A percentile compares a stretch with the other conserved stretches of the same genome.
phyloP scores from a whole-genome alignment of 2,113 vertebrate species.

The Dermatemys mawii region DNA sequence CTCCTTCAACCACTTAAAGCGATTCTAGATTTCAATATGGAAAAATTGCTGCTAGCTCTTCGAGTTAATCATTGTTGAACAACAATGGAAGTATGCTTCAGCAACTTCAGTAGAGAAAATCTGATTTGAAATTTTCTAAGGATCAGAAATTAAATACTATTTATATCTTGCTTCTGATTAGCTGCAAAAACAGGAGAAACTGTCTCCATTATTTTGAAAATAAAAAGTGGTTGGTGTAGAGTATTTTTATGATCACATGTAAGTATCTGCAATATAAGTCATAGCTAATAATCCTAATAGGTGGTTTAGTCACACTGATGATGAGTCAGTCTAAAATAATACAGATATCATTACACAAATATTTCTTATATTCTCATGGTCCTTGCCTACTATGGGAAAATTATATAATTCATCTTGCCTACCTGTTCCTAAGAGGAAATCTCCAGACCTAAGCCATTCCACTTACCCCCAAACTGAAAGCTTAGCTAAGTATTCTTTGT shows the following conservation, averaged over 20 bases:
- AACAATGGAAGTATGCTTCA: background rate
- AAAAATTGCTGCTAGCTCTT: constrained; percentile 10
- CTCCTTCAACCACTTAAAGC: constrained; percentile 2
- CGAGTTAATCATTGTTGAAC: background rate
- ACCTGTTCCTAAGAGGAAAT: background rate
- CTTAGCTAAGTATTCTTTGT: background rate
- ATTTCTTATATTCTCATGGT: background rate
- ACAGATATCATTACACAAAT: background rate
- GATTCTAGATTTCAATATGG: background rate
- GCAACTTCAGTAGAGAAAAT: background rate
- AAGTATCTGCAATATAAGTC: background rate
- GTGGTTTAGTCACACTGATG: background rate
- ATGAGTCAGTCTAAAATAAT: background rate
- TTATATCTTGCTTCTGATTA: background rate
- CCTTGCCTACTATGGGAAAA: background rate
- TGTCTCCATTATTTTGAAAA: background rate
- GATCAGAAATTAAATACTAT: background rate
- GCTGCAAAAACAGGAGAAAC: background rate
- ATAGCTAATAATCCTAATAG: background rate
- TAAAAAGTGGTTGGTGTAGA: fast-evolving
- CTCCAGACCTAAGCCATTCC: background rate
- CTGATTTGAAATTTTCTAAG: background rate
- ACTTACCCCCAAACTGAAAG: background rate
- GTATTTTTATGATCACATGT: background rate
- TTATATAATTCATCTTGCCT: background rate